Percentiles rank a stretch among this genome's conserved stretches.
Conservation (phyloP, 2,113 vertebrate genomes). For the Gymnocephalus cernua region DNA sequence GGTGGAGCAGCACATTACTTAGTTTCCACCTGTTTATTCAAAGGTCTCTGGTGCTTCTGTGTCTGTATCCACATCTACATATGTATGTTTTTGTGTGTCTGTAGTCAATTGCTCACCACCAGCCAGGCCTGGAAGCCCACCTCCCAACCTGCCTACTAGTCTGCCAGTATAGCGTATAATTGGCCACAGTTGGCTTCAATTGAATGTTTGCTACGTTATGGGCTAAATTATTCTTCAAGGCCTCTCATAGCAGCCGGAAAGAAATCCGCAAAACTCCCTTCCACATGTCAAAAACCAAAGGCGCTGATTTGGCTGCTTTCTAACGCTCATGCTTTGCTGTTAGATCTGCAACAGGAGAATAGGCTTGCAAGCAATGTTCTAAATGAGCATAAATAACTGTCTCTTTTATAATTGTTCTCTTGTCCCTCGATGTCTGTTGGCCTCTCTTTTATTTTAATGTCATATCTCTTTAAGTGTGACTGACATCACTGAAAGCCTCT, state of each 20-base stretch:
- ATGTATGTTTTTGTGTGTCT: constrained; percentile 23
- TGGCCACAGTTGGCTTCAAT: constrained; percentile 76
- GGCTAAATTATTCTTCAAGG: constrained; percentile 69
- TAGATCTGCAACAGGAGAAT: constrained; percentile 22
- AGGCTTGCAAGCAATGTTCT: constrained; percentile 7
- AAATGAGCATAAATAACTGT: constrained; percentile 27
- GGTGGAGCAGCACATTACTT: neutral
- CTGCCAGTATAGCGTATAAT: constrained; percentile 68
- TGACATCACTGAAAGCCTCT: constrained; percentile 64
- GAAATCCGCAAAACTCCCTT: constrained; percentile 42
- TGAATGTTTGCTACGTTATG: constrained; percentile 65
- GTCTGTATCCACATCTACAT: neutral
- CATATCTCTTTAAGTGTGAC: constrained; percentile 49
- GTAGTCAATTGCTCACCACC: constrained; percentile 37
- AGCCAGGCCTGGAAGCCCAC: constrained; percentile 37
- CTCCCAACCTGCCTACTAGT: constrained; percentile 46
- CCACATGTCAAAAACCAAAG: constrained; percentile 61
- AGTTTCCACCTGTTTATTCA: constrained; percentile 34
- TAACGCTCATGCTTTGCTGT: constrained; percentile 2
- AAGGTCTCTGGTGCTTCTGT: neutral
- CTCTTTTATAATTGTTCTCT: constrained; percentile 19
- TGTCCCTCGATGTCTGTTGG: neutral
- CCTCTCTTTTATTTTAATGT: constrained; percentile 46
- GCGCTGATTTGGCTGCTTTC: constrained; percentile 21
- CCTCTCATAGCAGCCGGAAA: constrained; percentile 57